Evolutionary conservation across 2,113 vertebrate species (phyloP).

Genomic region (Festucalex cinctus): DNA sequence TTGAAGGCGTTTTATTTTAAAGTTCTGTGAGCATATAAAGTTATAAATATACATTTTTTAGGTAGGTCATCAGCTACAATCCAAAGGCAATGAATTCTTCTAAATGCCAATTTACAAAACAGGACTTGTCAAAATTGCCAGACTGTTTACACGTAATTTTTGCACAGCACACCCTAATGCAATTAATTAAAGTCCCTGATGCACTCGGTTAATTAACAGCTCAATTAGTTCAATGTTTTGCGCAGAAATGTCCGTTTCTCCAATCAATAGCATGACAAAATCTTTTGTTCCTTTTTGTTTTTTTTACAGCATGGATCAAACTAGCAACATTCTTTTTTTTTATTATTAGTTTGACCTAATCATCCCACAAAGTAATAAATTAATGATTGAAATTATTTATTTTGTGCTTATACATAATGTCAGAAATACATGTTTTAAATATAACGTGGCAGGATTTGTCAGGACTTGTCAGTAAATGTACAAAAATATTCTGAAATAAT

Average conservation of each 20-base stretch:
- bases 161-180: background rate
- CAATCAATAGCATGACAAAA: background rate
- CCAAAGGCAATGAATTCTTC: background rate
- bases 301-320: background rate
- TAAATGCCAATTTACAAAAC: background rate
- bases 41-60: background rate
- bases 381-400: background rate
- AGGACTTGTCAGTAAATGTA: too few species aligned
- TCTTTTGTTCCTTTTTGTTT: background rate
- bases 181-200: constrained; percentile 6
- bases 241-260: background rate
- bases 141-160: background rate
- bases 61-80: background rate
- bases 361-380: background rate
- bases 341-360: background rate
- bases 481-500: too few species aligned
- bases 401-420: background rate
- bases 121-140: constrained; percentile 3
- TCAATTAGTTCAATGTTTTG: constrained; percentile 1
- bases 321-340: background rate
- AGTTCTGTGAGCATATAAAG: background rate
- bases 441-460: background rate
- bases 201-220: background rate
- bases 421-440: background rate
- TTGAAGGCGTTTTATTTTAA: background rate